phyloP scores from a whole-genome alignment of 2,888 invertebrate genomes.

The Erebia epiphron region DNA sequence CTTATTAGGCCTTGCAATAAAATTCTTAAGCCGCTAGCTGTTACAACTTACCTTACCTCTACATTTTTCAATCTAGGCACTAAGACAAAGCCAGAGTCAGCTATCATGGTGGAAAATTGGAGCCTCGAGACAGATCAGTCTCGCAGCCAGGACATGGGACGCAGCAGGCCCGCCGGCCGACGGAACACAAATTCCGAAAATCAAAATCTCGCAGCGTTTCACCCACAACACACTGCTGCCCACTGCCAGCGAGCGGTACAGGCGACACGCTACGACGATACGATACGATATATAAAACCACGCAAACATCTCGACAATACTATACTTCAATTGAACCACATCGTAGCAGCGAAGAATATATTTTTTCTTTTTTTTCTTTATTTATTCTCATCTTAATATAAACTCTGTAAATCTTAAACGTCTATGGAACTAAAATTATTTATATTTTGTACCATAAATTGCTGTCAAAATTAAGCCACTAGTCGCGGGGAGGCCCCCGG shows the following conservation, averaged over 20 bases:
- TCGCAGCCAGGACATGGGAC: neutral
- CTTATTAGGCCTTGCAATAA: no score
- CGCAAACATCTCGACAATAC: constrained; percentile 50
- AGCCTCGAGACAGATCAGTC: no score
- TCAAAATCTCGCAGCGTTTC: constrained; percentile 47
- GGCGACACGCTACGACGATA: constrained; percentile 46
- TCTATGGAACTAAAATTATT: constrained; percentile 80
- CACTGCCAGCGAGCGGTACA: constrained; percentile 57
- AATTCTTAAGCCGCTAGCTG: no score
- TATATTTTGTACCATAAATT: constrained; percentile 78
- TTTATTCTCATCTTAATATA: constrained; percentile 68
- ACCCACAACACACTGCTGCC: constrained; percentile 50
- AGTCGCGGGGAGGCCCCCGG: constrained; percentile 48
- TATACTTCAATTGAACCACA: constrained; percentile 16
- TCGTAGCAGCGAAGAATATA: constrained; percentile 46
- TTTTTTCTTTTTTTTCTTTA: constrained; percentile 39
- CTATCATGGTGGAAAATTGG: no score
- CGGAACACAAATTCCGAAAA: constrained; percentile 47
- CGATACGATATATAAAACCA: constrained; percentile 58
- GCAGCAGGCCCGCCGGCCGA: constrained; percentile 45
- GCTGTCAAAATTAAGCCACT: constrained; percentile 72
- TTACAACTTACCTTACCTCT: no score
- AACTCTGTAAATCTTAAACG: constrained; percentile 76
- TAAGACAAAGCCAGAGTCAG: no score
- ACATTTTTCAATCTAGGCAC: no score